These are phyloP conservation scores for Geopemphigus sp. DNA, from an alignment of 1,140 invertebrate species.

Conservation along the genomic window DNA sequence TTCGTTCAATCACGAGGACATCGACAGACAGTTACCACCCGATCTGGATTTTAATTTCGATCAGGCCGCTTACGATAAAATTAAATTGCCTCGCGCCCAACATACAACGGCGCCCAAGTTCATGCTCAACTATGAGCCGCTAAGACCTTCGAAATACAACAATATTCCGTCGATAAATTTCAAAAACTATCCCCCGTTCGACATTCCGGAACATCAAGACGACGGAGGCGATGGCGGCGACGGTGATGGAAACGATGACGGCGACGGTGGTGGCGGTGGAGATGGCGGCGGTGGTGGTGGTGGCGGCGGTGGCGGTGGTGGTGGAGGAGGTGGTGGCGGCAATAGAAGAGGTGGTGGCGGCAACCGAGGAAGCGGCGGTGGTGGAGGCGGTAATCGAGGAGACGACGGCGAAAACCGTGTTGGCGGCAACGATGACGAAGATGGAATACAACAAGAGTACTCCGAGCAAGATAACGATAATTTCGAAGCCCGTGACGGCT, in stretches of 20 bases:
- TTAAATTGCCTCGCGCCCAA: not conserved
- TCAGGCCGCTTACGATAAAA: not conserved
- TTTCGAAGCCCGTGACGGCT: not conserved
- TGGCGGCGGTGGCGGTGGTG: not conserved
- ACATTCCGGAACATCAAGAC: conserved; percentile 34
- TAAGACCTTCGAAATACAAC: conserved; percentile 35
- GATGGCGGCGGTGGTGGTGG: not conserved
- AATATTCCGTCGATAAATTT: not conserved
- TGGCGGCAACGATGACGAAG: not conserved
- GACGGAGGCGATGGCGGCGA: conserved; percentile 17
- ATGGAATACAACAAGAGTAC: not conserved
- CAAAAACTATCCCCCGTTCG: not conserved
- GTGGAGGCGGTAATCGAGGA: not conserved
- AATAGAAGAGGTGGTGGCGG: not conserved
- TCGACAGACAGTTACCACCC: not conserved
- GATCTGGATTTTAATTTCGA: conserved; percentile 17
- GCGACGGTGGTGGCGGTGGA: not conserved
- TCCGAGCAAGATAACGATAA: conserved; percentile 13
- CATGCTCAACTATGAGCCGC: conserved; percentile 27
- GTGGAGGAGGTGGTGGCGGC: not conserved
- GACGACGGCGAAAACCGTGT: not conserved
- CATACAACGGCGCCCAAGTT: not conserved
- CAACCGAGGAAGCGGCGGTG: not conserved
- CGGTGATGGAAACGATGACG: not conserved
- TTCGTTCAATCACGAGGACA: not conserved